These are phyloP conservation scores for Apodemus speciosus DNA, from an alignment of 2,113 vertebrate genomes.

Conservation along the genomic window DNA sequence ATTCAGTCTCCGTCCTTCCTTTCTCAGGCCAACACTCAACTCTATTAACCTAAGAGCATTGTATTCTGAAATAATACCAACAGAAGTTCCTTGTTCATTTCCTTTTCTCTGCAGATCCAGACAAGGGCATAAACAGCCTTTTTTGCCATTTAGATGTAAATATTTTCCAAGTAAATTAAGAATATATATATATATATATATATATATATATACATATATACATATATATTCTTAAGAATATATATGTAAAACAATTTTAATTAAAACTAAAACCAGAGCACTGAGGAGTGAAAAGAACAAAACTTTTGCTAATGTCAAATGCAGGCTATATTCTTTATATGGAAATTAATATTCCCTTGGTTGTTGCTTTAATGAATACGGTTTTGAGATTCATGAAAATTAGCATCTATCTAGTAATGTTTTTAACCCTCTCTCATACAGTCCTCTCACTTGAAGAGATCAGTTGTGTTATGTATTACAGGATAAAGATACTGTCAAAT, in stretches of 20 bases:
- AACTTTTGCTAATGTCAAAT: slow-evolving; percentile 7
- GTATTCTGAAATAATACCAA: slow-evolving; percentile 31
- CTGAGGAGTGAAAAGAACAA: not conserved
- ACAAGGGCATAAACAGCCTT: not conserved
- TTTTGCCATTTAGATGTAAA: slow-evolving; percentile 10
- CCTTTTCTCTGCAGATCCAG: slow-evolving; percentile 26
- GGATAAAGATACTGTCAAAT: not conserved
- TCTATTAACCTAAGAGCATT: not conserved
- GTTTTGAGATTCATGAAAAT: not conserved
- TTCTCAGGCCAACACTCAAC: slow-evolving; percentile 66
- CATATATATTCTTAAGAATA: no score
- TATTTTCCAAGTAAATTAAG: slow-evolving; percentile 38
- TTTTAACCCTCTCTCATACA: not conserved
- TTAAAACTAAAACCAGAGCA: not conserved
- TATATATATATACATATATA: not conserved
- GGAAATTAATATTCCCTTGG: not conserved
- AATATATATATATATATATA: not conserved
- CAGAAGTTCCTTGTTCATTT: not conserved
- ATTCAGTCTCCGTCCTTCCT: slow-evolving; percentile 46
- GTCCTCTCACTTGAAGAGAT: not conserved
- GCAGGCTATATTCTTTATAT: not conserved
- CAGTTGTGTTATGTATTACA: not conserved
- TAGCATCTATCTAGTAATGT: not conserved
- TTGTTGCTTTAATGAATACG: not conserved
- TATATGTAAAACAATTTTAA: not conserved